Base-by-base conservation (phyloP, 2,797 vertebrate genomes). In the Oreochromis mossambicus region DNA sequence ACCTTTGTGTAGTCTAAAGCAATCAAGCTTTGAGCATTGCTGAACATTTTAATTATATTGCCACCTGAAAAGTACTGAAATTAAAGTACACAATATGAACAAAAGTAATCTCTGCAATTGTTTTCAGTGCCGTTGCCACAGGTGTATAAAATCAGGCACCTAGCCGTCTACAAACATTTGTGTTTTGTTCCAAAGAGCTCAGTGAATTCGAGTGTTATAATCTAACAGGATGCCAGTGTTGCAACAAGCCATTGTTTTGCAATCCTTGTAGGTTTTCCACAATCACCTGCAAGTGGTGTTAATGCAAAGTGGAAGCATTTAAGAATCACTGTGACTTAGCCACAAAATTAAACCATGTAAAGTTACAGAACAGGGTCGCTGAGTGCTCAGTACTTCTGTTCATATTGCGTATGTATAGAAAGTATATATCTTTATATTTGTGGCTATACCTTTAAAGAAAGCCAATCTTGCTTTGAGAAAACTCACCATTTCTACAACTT, bases 401-500 rank as follows among this genome's bases (percentile, higher is more conserved):
- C 66, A 19, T 29, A 70, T 29, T 70, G 41, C 15, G 1, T 70
- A 46, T 70, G 41, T 19, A 70, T 73, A 73, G 24, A 0, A 15
- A 73, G 0, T 5, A 14, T 50, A 75, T 34, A 50, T 32, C 19
- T 19, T 55, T 13, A 55, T 24, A 54, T 24, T 24, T 54, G 52
- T 24, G 52, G 52, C 21, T 54, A 54, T 10, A 54, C n/a, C 11
- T 24, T 54, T 54, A 13, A 55, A 55, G 21, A 12, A 55, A 54
- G 52, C 4, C 52, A 55, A 6, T 10, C 24, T 29, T 26, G 41
- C 50, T 8, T 48, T 56, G 1, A 70, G 5, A 32, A 41, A 63
- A 58, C 96, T 94, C 92, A 99, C 98, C 98, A 99, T 98, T 96
- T 99, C 98, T 82, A 99, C 98, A 76, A 99, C 98, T 93, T 99